Evolutionary conservation across 2,113 vertebrate genomes (phyloP).

Genomic region (Gobius niger): DNA sequence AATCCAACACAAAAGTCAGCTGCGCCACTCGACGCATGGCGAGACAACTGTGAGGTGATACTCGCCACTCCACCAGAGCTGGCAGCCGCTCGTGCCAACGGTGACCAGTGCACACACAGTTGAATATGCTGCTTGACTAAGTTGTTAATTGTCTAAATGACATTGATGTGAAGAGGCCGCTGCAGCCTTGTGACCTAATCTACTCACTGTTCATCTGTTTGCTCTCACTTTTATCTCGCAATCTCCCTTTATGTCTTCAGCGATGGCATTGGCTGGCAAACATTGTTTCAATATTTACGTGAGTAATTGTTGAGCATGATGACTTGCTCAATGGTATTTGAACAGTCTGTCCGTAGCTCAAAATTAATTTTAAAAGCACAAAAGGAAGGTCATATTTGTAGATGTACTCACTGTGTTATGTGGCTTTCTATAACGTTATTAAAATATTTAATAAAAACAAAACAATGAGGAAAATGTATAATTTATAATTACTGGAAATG

Average conservation of each 20-base stretch:
- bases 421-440: background rate
- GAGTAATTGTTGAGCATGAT: constrained; percentile 36
- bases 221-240: constrained; percentile 42
- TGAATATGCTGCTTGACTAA: constrained; percentile 77
- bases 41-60: constrained; percentile 74
- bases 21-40: constrained; percentile 68
- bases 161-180: constrained; percentile 73
- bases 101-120: constrained; percentile 72
- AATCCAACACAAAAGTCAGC: constrained; percentile 66
- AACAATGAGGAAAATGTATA: background rate
- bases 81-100: constrained; percentile 73
- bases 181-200: constrained; percentile 61
- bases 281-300: constrained; percentile 47
- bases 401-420: background rate
- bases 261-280: constrained; percentile 37
- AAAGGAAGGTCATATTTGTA: constrained; percentile 3
- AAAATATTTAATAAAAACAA: background rate
- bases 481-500: background rate
- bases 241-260: constrained; percentile 37
- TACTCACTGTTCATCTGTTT: constrained; percentile 62
- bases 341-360: constrained; percentile 21
- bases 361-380: constrained; percentile 18
- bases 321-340: constrained; percentile 16
- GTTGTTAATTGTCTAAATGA: constrained; percentile 76
- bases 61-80: constrained; percentile 75